phyloP scores from a whole-genome alignment of 2,888 invertebrate genomes.

The Macrosiphum euphorbiae region DNA sequence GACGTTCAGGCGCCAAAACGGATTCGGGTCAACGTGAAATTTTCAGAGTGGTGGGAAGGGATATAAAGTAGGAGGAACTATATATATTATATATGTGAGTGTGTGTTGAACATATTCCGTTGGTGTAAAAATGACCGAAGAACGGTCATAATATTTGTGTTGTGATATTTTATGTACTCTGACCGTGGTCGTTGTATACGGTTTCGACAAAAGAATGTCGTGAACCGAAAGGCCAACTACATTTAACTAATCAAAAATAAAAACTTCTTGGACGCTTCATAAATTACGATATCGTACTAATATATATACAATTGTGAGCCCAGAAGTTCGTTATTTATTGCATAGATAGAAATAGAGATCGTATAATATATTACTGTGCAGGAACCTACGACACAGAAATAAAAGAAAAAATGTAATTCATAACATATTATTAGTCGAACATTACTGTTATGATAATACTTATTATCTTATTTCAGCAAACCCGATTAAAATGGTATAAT shows the following conservation, averaged over 20 bases:
- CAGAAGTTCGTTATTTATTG: background rate
- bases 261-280: background rate
- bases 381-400: background rate
- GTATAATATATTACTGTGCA: background rate
- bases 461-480: background rate
- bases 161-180: slow-evolving; percentile 25
- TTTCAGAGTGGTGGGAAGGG: background rate
- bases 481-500: background rate
- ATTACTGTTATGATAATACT: background rate
- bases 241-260: slow-evolving; percentile 18
- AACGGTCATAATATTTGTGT: slow-evolving; percentile 16
- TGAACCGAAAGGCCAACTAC: background rate
- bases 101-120: background rate
- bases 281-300: background rate
- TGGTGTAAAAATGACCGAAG: slow-evolving; percentile 36
- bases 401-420: background rate
- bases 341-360: background rate
- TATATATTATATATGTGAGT: background rate
- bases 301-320: background rate
- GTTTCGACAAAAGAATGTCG: background rate
- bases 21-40: slow-evolving; percentile 40
- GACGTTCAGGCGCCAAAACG: slow-evolving; percentile 56
- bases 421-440: background rate
- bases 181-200: background rate
- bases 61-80: background rate